These are phyloP conservation scores for Cardiocondyla obscurior DNA, from an alignment of 1,140 invertebrate genomes.

Conservation along the genomic window DNA sequence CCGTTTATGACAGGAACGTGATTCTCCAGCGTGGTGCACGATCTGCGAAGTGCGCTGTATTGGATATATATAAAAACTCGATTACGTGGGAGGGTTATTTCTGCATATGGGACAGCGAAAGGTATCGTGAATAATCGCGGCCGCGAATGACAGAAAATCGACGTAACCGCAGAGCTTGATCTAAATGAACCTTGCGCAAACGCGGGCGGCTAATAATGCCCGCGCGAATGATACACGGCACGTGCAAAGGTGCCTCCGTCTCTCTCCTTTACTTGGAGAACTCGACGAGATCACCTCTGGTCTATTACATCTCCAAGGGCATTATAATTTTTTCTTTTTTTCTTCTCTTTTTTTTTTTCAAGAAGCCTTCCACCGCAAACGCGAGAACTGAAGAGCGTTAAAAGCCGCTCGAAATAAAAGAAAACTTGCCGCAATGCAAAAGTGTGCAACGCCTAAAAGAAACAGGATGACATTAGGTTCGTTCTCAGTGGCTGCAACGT, in stretches of 20 bases:
- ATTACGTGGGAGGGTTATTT: not conserved
- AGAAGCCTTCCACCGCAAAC: no score
- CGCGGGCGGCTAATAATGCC: not conserved
- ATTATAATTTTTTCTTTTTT: no score
- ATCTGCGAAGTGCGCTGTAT: not conserved
- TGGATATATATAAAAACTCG: not conserved
- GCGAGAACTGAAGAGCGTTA: no score
- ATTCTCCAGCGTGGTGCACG: not conserved
- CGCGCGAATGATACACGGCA: not conserved
- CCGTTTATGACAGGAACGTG: not conserved
- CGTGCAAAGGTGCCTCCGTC: not conserved
- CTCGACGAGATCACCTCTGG: not conserved
- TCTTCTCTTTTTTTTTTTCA: no score
- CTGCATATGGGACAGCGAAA: slow-evolving; percentile 24
- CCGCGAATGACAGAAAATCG: slow-evolving; percentile 16
- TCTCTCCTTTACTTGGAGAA: no score
- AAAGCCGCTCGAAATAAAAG: no score
- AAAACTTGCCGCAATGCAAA: no score
- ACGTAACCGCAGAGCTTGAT: slow-evolving; percentile 34
- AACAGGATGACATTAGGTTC: no score
- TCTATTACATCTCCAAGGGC: no score
- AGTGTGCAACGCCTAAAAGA: no score
- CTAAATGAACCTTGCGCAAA: slow-evolving; percentile 24
- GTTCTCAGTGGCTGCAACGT: no score
- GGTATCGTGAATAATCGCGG: slow-evolving; percentile 13